Evolutionary conservation across 2,113 vertebrate genomes (phyloP), one percentile per base, ranked within the genome.

Genomic region (Elachura formosa): DNA sequence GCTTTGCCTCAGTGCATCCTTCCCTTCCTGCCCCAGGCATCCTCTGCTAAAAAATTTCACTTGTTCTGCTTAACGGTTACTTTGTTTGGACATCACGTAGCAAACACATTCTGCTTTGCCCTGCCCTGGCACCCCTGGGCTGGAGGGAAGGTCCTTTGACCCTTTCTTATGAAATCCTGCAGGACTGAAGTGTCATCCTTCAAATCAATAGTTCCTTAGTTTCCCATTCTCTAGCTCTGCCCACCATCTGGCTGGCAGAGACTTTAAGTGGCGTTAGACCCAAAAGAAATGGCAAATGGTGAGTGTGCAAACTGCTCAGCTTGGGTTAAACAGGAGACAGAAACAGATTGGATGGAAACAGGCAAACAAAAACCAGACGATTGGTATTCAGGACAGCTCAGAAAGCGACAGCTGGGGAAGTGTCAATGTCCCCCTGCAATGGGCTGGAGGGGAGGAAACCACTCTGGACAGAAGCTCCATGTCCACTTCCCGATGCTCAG

Each of bases 381-480:
- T 15, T 36, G 59, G 49, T 75, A 22, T 28, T 41, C 23, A 8
- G 23, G 36, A n/a, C 24, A 41, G 54, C 43, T 87, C 2, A 5
- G 45, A 34, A 72, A 20, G 46, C 26, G 51, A 29, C 14, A 28
- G 52, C 46, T 3, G 3, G 16, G 66, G 33, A 45, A 5, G 7
- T 46, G 48, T 40, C 66, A 14, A 3, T 74, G 51, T 91, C 6
- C 36, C 17, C 33, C 22, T 33, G 17, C 0, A 0, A 9, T 4
- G 54, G 62, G 22, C 41, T 71, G 43, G 66, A 74, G 62, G 11
- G 8, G 19, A 66, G 34, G 80, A 40, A 75, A 67, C 26, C 2
- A 1, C 26, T 58, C 19, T 4, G 2, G 40, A 38, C 45, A 5
- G 12, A 62, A 64, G 15, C 28, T 61, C 74, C 1, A 0, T 0